A percentile compares a stretch with the other conserved stretches of the same genome.
phyloP scores from a whole-genome alignment of 2,888 invertebrate genomes.

The Clanis bilineata region DNA sequence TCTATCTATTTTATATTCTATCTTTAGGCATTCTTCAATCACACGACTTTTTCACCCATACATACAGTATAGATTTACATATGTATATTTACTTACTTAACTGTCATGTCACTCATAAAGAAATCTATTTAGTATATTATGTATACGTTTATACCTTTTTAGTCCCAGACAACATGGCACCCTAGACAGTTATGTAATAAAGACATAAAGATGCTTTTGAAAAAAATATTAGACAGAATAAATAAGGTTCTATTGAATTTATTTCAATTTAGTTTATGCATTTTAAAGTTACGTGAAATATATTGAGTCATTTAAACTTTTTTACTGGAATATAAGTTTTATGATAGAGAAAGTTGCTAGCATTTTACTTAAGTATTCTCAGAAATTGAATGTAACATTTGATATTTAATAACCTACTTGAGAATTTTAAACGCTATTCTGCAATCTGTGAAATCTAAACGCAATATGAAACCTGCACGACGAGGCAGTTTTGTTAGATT shows the following conservation, averaged over 20 bases:
- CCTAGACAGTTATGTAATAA: not conserved
- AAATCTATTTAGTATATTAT: too few relatives aligned
- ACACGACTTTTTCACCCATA: too few relatives aligned
- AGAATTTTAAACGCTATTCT: slow-evolving; percentile 9
- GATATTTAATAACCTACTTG: slow-evolving; percentile 9
- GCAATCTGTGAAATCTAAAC: slow-evolving; percentile 8
- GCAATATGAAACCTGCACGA: not conserved
- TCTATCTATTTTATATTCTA: too few relatives aligned
- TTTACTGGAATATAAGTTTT: not conserved
- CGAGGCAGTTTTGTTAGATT: slow-evolving; percentile 4
- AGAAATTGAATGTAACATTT: slow-evolving; percentile 7
- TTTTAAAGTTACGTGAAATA: not conserved
- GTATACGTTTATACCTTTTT: not conserved
- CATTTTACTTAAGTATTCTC: not conserved
- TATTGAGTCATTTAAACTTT: not conserved
- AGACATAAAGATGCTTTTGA: not conserved
- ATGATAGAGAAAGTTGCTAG: not conserved
- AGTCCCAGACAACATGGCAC: not conserved
- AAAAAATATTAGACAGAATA: not conserved
- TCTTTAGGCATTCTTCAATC: too few relatives aligned
- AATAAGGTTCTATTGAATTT: not conserved
- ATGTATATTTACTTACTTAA: too few relatives aligned
- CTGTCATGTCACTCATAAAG: too few relatives aligned
- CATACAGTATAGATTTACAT: too few relatives aligned
- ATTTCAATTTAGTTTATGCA: too few relatives aligned